phyloP scores from a whole-genome alignment of 2,113 vertebrate species.

The Dendropsophus ebraccatus region DNA sequence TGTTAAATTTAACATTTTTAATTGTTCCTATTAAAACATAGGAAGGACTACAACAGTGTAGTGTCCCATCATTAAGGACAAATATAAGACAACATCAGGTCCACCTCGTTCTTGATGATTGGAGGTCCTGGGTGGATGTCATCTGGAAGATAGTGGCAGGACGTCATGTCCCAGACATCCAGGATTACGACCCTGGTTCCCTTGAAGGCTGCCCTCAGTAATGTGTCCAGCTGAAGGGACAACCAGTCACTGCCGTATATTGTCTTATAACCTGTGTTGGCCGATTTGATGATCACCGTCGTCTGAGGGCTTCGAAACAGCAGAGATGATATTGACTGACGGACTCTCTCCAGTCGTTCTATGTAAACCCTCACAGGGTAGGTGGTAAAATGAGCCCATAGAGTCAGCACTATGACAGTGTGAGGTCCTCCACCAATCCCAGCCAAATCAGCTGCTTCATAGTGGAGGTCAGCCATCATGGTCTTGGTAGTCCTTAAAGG shows the following conservation, averaged over 20 bases:
- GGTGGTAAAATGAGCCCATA: constrained; percentile 63
- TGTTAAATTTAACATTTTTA: too few species aligned
- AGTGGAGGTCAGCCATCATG: constrained; percentile 59
- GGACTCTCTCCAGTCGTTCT: constrained; percentile 54
- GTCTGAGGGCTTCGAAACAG: constrained; percentile 59
- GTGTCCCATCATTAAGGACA: constrained; percentile 57
- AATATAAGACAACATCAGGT: constrained; percentile 64
- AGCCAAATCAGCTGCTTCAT: constrained; percentile 60
- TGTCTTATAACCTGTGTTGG: constrained; percentile 64
- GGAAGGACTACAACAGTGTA: too few species aligned
- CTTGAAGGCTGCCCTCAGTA: constrained; percentile 60
- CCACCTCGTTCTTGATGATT: constrained; percentile 62
- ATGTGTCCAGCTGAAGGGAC: constrained; percentile 63
- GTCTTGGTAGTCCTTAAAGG: constrained; percentile 56
- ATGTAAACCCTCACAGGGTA: constrained; percentile 54
- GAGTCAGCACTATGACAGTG: constrained; percentile 57
- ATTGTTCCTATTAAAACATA: too few species aligned
- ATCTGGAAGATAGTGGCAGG: constrained; percentile 62
- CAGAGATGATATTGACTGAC: constrained; percentile 45
- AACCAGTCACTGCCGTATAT: constrained; percentile 64
- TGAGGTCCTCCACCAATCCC: constrained; percentile 60
- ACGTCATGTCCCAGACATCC: constrained; percentile 67
- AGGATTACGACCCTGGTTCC: constrained; percentile 61
- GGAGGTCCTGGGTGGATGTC: constrained; percentile 56
- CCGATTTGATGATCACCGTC: constrained; percentile 61